Evolutionary conservation across 2,888 invertebrate genomes (phyloP).

Genomic region (Drosophila mercatorum): DNA sequence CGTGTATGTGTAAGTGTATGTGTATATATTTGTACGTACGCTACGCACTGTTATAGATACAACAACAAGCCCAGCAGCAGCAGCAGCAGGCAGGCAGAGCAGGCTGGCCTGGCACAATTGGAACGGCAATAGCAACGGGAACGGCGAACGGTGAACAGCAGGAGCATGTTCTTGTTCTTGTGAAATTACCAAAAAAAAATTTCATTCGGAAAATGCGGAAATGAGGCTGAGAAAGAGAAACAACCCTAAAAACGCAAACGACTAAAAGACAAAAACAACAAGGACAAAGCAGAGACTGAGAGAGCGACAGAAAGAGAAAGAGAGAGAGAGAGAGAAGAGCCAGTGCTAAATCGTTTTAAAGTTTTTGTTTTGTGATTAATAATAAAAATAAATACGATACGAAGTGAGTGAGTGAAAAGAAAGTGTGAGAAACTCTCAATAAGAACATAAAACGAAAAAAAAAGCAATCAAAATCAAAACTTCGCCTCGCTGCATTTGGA

Average conservation of each 20-base stretch:
- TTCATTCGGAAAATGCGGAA: constrained; percentile 79
- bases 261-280: constrained; percentile 48
- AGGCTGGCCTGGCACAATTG: constrained; percentile 30
- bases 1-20: constrained; percentile 24
- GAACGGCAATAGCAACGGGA: constrained; percentile 26
- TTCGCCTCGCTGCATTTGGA: constrained; percentile 63
- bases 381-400: constrained; percentile 35
- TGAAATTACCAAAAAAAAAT: constrained; percentile 78
- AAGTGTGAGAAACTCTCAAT: constrained; percentile 67
- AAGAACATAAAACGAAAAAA: constrained; percentile 26
- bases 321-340: constrained; percentile 15
- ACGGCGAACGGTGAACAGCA: constrained; percentile 36
- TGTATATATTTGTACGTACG: constrained; percentile 44
- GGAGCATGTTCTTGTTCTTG: constrained; percentile 75
- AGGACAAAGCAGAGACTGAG: constrained; percentile 5
- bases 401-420: constrained; percentile 54
- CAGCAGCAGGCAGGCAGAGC: constrained; percentile 28
- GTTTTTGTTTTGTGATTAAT: constrained; percentile 48
- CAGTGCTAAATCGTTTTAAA: constrained; percentile 28
- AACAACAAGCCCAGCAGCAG: constrained; percentile 63
- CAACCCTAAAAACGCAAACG: constrained; percentile 70
- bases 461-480: constrained; percentile 60
- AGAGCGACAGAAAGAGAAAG: too few species aligned
- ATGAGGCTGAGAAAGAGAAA: constrained; percentile 72
- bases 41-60: constrained; percentile 78